These are phyloP conservation scores for Belgica antarctica DNA, from an alignment of 2,888 invertebrate species.

Conservation along the genomic window DNA sequence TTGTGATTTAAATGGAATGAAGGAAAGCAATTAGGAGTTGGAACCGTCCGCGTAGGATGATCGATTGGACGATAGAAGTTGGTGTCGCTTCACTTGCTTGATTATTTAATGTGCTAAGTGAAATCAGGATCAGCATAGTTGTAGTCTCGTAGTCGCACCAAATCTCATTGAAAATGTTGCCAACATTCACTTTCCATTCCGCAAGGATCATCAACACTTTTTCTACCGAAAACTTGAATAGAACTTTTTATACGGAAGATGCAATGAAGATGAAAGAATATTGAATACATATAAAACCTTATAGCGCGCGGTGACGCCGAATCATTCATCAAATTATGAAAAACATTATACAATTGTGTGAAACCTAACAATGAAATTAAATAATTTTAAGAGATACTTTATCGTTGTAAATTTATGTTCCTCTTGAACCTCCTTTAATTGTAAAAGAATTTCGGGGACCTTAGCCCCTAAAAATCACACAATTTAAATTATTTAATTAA, in stretches of 20 bases:
- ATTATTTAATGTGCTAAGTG: background rate
- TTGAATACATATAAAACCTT: too few species aligned
- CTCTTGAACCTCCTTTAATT: background rate
- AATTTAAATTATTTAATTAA: background rate
- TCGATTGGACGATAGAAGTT: background rate
- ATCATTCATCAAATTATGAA: background rate
- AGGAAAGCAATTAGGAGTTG: conserved; percentile 4
- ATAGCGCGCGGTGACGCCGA: too few species aligned
- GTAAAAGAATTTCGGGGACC: too few species aligned
- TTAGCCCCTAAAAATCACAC: too few species aligned
- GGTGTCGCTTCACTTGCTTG: background rate
- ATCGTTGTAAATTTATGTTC: background rate
- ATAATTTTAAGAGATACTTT: conserved; percentile 1
- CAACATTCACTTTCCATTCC: background rate
- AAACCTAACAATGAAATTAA: background rate
- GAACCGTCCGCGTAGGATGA: too few species aligned
- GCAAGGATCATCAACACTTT: background rate
- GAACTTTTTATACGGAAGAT: too few species aligned
- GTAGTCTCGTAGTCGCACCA: conserved; percentile 17
- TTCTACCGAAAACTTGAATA: too few species aligned
- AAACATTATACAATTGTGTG: background rate
- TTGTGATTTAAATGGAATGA: conserved; percentile 8
- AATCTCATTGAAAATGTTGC: conserved; percentile 5
- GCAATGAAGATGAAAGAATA: too few species aligned
- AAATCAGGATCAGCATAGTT: conserved; percentile 11